Evolutionary conservation across 1,140 invertebrate genomes (phyloP), one percentile per base, ranked within the genome.

Genomic region (Drosophila kohkoa): DNA sequence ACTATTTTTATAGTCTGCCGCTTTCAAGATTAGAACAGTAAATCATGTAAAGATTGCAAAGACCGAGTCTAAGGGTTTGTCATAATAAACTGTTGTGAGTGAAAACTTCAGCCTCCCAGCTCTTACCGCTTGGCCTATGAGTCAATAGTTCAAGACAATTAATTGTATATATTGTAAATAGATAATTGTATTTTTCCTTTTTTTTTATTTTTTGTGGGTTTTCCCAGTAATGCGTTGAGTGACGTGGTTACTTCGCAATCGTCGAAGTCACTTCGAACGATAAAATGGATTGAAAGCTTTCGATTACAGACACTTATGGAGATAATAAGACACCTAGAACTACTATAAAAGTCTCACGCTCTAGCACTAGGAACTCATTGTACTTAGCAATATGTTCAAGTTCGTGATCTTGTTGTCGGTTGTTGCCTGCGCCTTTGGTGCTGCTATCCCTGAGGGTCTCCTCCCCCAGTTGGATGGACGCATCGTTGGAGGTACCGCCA

Each of bases 401-500:
- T 85, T 88, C 58, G 81, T 85, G 60, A 75, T 82, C 64, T 68
- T 90, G 67, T 85, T 82, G 67, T 90, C 77, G 38, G 73, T 73
- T 8, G 65, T 76, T 63, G 76, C 76, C 55, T 90, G 81, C 66
- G 81, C 74, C 70, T 63, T 87, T 15, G 77, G 75, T 2, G 77
- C 75, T 51, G 64, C 77, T 55, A 30, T 90, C 3, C 80, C 86
- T 6, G 77, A 86, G 68, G 80, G 86, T 15, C 67, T 88, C 65
- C 52, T 85, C 32, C 86, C 83, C 48, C 77, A 85, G 65, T 65
- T 90, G 64, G 79, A 88, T 70, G 93, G 92, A 4, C 91, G 91
- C 32, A 93, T 94, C 52, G 93, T 95, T 32, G 94, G 94, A 43
- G 94, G 94, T 15, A 55, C 77, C 5, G 35, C 85, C 11, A 93